Evolutionary conservation across 1,140 invertebrate species (phyloP).

Genomic region (Orchestia grillus): DNA sequence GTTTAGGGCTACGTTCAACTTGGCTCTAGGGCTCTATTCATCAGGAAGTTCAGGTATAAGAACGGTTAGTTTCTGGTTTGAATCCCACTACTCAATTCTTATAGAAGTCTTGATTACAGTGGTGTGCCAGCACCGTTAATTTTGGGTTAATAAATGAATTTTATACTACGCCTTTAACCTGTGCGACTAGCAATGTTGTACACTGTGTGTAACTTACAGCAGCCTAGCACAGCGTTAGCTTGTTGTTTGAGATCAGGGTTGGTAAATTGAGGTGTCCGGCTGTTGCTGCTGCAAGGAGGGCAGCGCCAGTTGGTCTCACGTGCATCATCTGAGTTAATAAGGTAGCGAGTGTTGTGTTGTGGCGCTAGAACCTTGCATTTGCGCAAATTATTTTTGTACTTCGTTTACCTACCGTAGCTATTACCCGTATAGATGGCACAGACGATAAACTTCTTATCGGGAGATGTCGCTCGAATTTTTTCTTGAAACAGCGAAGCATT

Average conservation of each 20-base stretch:
- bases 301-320: neutral
- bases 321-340: neutral
- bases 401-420: neutral
- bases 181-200: too few relatives aligned
- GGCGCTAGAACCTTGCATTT: neutral
- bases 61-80: neutral
- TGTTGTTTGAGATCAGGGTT: neutral
- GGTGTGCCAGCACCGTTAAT: neutral
- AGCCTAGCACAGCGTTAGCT: neutral
- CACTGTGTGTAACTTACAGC: neutral
- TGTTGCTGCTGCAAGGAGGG: neutral
- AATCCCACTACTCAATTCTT: neutral
- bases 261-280: neutral
- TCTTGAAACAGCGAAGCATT: neutral
- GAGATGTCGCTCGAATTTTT: neutral
- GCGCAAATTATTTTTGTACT: neutral
- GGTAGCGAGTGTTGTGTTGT: neutral
- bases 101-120: neutral
- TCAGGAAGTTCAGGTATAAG: neutral
- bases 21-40: too few relatives aligned
- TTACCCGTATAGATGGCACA: neutral
- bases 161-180: neutral
- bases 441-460: neutral
- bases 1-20: too few relatives aligned
- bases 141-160: neutral